Evolutionary conservation across 1,140 invertebrate genomes (phyloP).

Genomic region (Tetramorium simillimum): DNA sequence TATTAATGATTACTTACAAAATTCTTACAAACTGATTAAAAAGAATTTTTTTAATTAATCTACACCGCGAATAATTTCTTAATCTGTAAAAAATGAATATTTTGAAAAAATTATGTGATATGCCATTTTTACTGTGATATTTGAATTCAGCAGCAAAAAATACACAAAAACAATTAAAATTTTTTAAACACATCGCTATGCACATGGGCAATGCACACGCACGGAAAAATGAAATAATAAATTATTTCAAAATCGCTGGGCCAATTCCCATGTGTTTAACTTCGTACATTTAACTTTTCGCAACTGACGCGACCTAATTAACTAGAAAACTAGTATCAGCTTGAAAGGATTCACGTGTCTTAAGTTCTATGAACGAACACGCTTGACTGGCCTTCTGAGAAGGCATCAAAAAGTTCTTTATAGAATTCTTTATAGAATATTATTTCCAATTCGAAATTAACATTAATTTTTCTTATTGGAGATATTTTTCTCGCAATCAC

Average conservation of each 20-base stretch:
- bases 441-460: conserved; percentile 25
- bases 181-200: too few species aligned
- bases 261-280: conserved; percentile 33
- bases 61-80: too few species aligned
- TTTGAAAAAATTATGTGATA: too few species aligned
- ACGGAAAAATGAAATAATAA: conserved; percentile 4
- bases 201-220: neutral
- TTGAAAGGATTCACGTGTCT: conserved; percentile 52
- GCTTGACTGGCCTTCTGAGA: neutral
- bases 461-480: neutral
- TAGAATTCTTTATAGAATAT: neutral
- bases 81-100: too few species aligned
- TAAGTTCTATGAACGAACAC: conserved; percentile 17
- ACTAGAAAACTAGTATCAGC: conserved; percentile 22
- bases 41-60: too few species aligned
- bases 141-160: too few species aligned
- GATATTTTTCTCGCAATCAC: neutral
- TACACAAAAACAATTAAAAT: too few species aligned
- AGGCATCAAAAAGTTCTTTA: conserved; percentile 14
- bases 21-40: too few species aligned
- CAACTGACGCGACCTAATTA: conserved; percentile 47
- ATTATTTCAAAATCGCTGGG: neutral
- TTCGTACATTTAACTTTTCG: conserved; percentile 41
- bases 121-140: too few species aligned
- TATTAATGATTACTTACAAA: too few species aligned